Conservation (phyloP, 1,140 invertebrate genomes). For the Cherax destructor region DNA sequence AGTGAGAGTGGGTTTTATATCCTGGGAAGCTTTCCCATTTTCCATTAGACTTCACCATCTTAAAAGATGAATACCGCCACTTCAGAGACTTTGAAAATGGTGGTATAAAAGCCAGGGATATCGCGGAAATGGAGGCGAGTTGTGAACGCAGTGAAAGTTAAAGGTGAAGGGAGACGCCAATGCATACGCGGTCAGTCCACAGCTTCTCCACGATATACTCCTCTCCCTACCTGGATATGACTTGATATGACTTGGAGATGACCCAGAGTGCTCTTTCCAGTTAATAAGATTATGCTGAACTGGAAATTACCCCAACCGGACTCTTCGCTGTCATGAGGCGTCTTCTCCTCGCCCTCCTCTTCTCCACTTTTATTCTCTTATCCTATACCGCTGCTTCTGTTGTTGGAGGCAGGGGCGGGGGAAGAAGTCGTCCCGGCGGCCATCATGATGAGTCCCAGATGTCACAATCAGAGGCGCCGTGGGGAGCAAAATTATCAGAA, state of each 20-base stretch:
- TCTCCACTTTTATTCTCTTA: conserved; percentile 46
- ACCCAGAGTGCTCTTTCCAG: conserved; percentile 46
- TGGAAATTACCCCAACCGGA: conserved; percentile 35
- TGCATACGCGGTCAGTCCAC: conserved; percentile 7
- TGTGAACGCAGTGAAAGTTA: conserved; percentile 27
- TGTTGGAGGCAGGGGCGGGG: conserved; percentile 48
- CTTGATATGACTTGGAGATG: conserved; percentile 55
- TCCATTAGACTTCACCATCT: background rate
- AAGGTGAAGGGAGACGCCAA: conserved; percentile 23
- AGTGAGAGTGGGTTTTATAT: background rate
- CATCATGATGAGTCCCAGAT: conserved; percentile 11
- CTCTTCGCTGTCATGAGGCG: conserved; percentile 62
- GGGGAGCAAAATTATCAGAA: background rate
- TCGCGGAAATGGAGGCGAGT: conserved; percentile 26
- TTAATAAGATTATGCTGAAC: conserved; percentile 57
- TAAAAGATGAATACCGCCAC: conserved; percentile 28
- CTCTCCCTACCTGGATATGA: conserved; percentile 35
- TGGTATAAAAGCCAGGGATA: conserved; percentile 32
- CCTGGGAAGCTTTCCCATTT: background rate
- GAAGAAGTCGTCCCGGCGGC: conserved; percentile 25
- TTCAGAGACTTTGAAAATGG: conserved; percentile 35
- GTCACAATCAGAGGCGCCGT: background rate
- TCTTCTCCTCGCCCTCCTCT: conserved; percentile 45
- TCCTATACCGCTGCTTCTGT: conserved; percentile 46
- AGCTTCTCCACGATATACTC: conserved; percentile 18